Evolutionary conservation across 2,888 invertebrate species (phyloP).

Genomic region (Temnothorax ravouxi): DNA sequence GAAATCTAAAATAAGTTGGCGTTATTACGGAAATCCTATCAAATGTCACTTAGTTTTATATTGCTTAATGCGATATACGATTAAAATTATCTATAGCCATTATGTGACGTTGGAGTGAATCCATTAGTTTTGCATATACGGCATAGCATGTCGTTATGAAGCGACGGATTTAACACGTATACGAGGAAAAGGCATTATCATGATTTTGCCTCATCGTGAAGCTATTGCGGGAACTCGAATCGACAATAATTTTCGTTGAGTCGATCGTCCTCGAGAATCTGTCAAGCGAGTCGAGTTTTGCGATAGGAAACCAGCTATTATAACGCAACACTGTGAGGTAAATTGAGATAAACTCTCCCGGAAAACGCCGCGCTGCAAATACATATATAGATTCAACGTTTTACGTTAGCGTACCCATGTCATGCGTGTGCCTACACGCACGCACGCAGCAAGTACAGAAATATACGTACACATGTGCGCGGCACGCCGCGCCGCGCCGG

Average conservation of each 20-base stretch:
- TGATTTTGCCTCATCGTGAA: neutral
- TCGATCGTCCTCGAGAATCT: slow-evolving; percentile 21
- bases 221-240: neutral
- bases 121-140: slow-evolving; percentile 18
- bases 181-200: slow-evolving; percentile 8
- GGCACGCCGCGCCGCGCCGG: slow-evolving; percentile 60
- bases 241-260: neutral
- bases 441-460: neutral
- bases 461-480: neutral
- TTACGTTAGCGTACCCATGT: slow-evolving; percentile 14
- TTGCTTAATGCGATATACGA: neutral
- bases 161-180: slow-evolving; percentile 18
- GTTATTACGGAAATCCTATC: neutral
- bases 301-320: slow-evolving; percentile 6
- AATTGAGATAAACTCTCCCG: slow-evolving; percentile 46
- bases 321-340: neutral
- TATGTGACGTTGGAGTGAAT: neutral
- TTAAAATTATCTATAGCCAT: slow-evolving; percentile 19
- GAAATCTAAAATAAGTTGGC: neutral
- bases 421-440: neutral
- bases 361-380: slow-evolving; percentile 8
- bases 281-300: neutral
- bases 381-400: slow-evolving; percentile 25
- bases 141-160: neutral
- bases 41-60: slow-evolving; percentile 8